A percentile compares a stretch with the other conserved stretches of the same genome.
Evolutionary conservation across 2,113 vertebrate genomes (phyloP).

Genomic region (Pterocles burchelli): DNA sequence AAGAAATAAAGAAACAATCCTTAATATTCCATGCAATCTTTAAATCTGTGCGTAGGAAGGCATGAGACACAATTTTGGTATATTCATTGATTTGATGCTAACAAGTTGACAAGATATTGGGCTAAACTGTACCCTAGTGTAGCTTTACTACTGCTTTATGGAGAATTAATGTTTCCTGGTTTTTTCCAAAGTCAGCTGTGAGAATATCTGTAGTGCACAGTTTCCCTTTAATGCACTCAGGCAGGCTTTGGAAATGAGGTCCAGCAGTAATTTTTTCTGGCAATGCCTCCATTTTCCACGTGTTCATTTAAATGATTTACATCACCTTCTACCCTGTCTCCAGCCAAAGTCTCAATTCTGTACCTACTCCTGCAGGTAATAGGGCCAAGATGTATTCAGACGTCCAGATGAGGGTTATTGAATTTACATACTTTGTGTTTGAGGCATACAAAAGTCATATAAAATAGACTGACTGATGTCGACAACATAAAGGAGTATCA

Average conservation of each 20-base stretch:
- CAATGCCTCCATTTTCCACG: not conserved
- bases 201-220: not conserved
- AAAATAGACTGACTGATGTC: not conserved
- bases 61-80: not conserved
- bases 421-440: not conserved
- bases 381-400: not conserved
- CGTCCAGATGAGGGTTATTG: not conserved
- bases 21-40: not conserved
- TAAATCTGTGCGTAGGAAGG: not conserved
- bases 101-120: not conserved
- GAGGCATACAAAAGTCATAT: not conserved
- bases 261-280: constrained; percentile 3
- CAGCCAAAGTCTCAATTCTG: not conserved
- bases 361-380: not conserved
- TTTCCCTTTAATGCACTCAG: not conserved
- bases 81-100: not conserved
- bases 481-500: not conserved
- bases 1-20: not conserved
- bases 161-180: not conserved
- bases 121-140: not conserved
- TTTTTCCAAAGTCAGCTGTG: not conserved
- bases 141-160: not conserved
- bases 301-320: constrained; percentile 44
- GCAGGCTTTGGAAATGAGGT: not conserved
- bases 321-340: not conserved